Conservation (phyloP, 2,888 invertebrate genomes). For the Nemotelus nigrinus region DNA sequence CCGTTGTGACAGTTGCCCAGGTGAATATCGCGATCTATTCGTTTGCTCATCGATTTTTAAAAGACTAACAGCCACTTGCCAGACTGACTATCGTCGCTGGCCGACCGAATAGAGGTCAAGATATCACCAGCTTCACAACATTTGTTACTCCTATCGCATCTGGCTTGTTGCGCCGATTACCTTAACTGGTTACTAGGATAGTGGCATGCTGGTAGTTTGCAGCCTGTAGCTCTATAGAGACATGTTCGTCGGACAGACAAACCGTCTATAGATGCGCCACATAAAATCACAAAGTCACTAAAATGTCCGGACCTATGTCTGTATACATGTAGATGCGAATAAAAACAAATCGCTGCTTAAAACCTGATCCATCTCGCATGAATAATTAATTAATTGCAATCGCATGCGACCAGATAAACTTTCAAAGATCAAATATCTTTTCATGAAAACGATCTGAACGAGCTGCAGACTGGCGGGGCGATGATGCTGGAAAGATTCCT, state of each 20-base stretch:
- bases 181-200: conserved; percentile 31
- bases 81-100: conserved; percentile 4
- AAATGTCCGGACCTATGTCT: too few species aligned
- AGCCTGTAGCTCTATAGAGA: background rate
- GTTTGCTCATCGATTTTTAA: too few species aligned
- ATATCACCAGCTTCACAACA: background rate
- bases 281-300: background rate
- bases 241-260: conserved; percentile 14
- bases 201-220: background rate
- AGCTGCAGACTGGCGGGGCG: background rate
- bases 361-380: conserved; percentile 47
- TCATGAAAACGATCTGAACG: conserved; percentile 7
- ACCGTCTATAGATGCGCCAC: conserved; percentile 7
- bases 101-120: conserved; percentile 20
- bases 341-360: conserved; percentile 13
- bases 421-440: conserved; percentile 38
- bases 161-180: conserved; percentile 8
- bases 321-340: background rate
- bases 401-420: conserved; percentile 48
- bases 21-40: too few species aligned
- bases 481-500: too few species aligned
- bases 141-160: background rate
- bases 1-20: too few species aligned
- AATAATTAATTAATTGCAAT: conserved; percentile 52
- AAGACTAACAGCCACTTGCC: background rate